Evolutionary conservation across 2,797 vertebrate genomes (phyloP).

Genomic region (Acrossocheilus wenchowensis): DNA sequence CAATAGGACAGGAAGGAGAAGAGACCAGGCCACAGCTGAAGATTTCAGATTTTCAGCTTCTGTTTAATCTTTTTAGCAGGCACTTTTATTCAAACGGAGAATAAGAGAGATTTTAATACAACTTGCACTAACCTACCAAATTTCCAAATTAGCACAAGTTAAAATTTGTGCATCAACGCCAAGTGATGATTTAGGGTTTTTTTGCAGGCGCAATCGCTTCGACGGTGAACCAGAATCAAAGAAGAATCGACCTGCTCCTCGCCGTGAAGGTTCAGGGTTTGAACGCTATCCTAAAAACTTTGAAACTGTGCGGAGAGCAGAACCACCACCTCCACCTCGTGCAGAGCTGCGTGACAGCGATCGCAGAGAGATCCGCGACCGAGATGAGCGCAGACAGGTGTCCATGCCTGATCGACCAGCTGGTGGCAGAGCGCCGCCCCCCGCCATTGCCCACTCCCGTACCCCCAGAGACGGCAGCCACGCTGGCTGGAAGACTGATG

Average conservation of each 20-base stretch:
- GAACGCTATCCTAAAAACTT: conserved; percentile 93
- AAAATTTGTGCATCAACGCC: background rate
- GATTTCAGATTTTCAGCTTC: background rate
- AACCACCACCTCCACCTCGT: conserved; percentile 79
- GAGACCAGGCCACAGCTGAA: background rate
- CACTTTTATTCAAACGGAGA: background rate
- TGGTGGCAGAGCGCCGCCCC: conserved; percentile 72
- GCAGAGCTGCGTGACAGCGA: conserved; percentile 88
- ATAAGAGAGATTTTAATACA: background rate
- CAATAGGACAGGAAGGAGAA: background rate
- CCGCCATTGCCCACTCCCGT: conserved; percentile 83
- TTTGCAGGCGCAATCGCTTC: conserved; percentile 87
- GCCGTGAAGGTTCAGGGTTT: conserved; percentile 86
- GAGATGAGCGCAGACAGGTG: conserved; percentile 84
- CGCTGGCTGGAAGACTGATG: conserved; percentile 88
- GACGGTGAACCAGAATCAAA: conserved; percentile 90
- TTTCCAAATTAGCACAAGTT: background rate
- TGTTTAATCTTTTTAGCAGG: background rate
- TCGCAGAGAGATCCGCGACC: conserved; percentile 87
- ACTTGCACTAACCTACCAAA: background rate
- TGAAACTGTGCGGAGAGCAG: conserved; percentile 85
- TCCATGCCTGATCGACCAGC: conserved; percentile 85
- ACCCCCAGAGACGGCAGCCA: conserved; percentile 85
- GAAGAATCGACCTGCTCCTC: conserved; percentile 85
- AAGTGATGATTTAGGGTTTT: background rate